These are phyloP conservation scores for Megaleporinus macrocephalus DNA, from an alignment of 2,113 vertebrate genomes.

Conservation along the genomic window DNA sequence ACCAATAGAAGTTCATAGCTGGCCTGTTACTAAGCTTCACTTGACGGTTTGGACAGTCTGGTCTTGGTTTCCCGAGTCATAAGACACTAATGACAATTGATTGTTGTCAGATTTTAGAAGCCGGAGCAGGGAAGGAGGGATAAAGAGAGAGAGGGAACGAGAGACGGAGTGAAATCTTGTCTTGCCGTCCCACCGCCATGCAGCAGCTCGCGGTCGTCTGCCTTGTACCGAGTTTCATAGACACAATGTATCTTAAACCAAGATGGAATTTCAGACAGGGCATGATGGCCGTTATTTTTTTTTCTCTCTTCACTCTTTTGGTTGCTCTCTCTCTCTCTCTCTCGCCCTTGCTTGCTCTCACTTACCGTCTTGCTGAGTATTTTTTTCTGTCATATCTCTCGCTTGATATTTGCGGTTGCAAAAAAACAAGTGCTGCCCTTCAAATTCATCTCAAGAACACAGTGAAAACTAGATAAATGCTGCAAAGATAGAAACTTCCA, in stretches of 20 bases:
- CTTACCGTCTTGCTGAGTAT: conserved; percentile 11
- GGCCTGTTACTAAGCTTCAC: conserved; percentile 53
- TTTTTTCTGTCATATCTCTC: conserved; percentile 30
- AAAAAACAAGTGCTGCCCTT: conserved; percentile 38
- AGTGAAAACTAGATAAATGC: not conserved
- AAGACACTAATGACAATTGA: conserved; percentile 58
- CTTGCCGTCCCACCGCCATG: conserved; percentile 42
- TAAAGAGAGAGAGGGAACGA: conserved; percentile 8
- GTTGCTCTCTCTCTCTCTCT: conserved; percentile 31
- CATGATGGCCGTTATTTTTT: conserved; percentile 38
- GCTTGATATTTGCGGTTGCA: conserved; percentile 30
- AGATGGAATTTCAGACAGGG: conserved; percentile 67
- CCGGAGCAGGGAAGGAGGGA: conserved; percentile 19
- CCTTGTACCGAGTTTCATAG: conserved; percentile 55
- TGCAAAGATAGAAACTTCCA: not conserved
- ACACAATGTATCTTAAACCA: conserved; percentile 61
- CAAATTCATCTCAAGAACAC: conserved; percentile 30
- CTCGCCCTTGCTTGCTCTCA: conserved; percentile 22
- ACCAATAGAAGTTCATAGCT: conserved; percentile 36
- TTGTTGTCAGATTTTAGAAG: conserved; percentile 58
- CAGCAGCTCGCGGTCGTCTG: conserved; percentile 60
- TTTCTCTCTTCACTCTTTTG: not conserved
- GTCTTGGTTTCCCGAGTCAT: conserved; percentile 53
- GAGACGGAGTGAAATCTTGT: conserved; percentile 35
- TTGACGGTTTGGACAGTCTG: conserved; percentile 60